Percentiles rank a stretch among this genome's conserved stretches.
Evolutionary conservation across 2,113 vertebrate species (phyloP).

Genomic region (Macaca fascicularis): DNA sequence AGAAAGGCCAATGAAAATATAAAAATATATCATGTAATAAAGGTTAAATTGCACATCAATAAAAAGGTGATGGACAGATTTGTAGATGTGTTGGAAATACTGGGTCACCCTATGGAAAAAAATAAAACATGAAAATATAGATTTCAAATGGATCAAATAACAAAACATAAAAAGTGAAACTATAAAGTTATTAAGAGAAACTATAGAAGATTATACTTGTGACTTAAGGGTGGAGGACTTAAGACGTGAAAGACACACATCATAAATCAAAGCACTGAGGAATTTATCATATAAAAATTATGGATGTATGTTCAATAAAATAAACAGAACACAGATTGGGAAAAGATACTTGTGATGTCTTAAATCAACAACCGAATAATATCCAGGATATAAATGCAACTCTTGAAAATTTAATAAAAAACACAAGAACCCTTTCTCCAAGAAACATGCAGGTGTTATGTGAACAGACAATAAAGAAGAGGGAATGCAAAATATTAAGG

Average conservation of each 20-base stretch:
- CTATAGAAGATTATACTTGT: neutral
- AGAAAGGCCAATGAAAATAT: neutral
- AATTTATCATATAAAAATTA: neutral
- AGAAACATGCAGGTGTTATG: neutral
- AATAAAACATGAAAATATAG: neutral
- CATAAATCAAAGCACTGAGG: neutral
- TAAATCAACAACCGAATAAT: neutral
- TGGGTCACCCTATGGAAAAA: neutral
- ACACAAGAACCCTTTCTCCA: neutral
- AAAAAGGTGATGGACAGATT: neutral
- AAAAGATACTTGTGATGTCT: conserved; percentile 21
- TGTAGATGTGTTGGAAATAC: neutral
- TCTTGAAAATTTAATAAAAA: conserved; percentile 15
- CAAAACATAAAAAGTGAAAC: neutral
- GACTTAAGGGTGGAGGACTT: neutral
- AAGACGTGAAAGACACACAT: neutral
- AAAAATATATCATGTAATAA: neutral
- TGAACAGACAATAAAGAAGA: conserved; percentile 10
- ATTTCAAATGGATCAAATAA: neutral
- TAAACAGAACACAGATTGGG: neutral
- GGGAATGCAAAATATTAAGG: conserved; percentile 1
- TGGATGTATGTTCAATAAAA: neutral
- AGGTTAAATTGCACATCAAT: neutral
- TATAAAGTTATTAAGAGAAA: conserved; percentile 46
- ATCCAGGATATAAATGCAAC: neutral